Conservation (phyloP, 2,797 vertebrate genomes). For the Psittacula derbiana region DNA sequence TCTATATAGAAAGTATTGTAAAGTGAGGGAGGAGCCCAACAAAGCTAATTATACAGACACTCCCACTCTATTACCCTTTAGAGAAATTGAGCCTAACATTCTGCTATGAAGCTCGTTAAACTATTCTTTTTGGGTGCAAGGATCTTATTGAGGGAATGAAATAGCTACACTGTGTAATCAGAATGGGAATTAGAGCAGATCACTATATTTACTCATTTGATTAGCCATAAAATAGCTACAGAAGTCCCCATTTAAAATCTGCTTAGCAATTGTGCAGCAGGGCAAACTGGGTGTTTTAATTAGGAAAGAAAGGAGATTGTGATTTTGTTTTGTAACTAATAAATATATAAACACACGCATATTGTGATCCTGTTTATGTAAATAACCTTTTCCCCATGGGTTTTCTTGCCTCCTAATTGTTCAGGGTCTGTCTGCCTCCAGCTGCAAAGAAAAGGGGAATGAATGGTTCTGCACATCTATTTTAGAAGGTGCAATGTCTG, state of each 20-base stretch:
- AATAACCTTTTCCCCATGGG: conserved; percentile 44
- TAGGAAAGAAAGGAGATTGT: conserved; percentile 52
- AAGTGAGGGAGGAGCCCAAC: conserved; percentile 60
- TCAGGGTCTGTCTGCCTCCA: conserved; percentile 30
- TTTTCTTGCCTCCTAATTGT: conserved; percentile 38
- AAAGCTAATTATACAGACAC: conserved; percentile 74
- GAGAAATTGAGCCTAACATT: conserved; percentile 77
- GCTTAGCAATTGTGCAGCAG: conserved; percentile 65
- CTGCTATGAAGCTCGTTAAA: conserved; percentile 75
- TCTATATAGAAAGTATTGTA: conserved; percentile 45
- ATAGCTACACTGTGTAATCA: conserved; percentile 73
- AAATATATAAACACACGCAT: conserved; percentile 34
- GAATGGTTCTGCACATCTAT: background rate
- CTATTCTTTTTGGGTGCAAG: conserved; percentile 68
- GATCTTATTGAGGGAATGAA: conserved; percentile 74
- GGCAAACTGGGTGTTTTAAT: conserved; percentile 61
- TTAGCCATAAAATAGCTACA: conserved; percentile 71
- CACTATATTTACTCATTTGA: conserved; percentile 75
- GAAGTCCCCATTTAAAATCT: conserved; percentile 65
- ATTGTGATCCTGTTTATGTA: conserved; percentile 57
- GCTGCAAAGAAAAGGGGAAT: background rate
- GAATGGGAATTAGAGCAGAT: conserved; percentile 75
- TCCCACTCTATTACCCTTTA: conserved; percentile 72
- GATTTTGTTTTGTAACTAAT: conserved; percentile 18
- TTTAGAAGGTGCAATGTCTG: background rate